Evolutionary conservation across 2,797 vertebrate species (phyloP), one percentile per base, ranked within the genome.

Genomic region (Gymnoscopelus braueri): DNA sequence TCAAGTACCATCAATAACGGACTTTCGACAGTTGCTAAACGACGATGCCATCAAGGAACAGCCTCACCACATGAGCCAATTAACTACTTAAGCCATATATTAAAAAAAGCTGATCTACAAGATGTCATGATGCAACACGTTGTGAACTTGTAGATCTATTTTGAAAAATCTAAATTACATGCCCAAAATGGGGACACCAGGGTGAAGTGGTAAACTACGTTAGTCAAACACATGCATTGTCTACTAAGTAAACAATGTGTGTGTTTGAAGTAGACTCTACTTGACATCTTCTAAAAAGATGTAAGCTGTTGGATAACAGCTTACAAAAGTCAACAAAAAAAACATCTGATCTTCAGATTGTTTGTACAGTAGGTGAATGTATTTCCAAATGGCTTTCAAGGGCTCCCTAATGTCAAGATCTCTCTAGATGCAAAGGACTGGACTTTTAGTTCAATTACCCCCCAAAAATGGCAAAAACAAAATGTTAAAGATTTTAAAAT

Each of bases 381-480:
- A 32, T 29, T 39, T 59, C 14, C 15, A 6, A 35, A 35, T 58
- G 56, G 35, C 13, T 35, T 39, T 59, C 24, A 1, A 39, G 14
- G 32, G 24, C 24, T 10, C 8, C 10, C 11, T 29, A 5, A 26
- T 56, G 15, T 29, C 12, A 13, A 26, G 24, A 56, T 32, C 69
- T 59, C 9, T 73, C 57, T 51, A 60, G 50, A 58, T 59, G 60
- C n/a, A 3, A 50, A 29, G 32, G n/a, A 54, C 29, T 9, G 9
- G 39, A 44, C 9, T 44, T 44, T 44, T 44, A 44, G 39, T 44
- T 44, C 1, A 44, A 44, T 0, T 44, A 44, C 39, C 9, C 35
- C 39, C 9, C 8, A 69, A 75, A 55, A 55, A 55, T 10, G 3
- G 6, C 13, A 29, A 1, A 35, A 58, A 24, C 12, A 35, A 58